Evolutionary conservation across 1,140 invertebrate genomes (phyloP).

Genomic region (Lamellibrachia luymesi): DNA sequence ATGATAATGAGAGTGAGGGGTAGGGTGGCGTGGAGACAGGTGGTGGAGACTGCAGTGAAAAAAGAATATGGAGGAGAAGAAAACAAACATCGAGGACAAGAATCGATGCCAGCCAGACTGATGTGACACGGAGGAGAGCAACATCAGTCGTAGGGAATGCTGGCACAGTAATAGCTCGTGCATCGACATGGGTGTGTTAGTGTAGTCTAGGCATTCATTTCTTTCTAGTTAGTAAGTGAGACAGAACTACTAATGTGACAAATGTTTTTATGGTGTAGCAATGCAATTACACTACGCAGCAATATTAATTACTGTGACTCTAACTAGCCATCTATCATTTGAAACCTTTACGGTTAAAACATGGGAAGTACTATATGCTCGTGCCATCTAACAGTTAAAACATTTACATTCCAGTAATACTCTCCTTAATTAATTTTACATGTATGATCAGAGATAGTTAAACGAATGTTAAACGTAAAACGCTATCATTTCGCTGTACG

Average conservation of each 20-base stretch:
- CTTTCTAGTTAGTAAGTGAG: not conserved
- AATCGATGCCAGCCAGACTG: too few relatives aligned
- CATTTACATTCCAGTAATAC: not conserved
- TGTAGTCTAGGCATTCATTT: too few relatives aligned
- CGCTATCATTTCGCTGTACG: too few relatives aligned
- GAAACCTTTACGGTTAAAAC: not conserved
- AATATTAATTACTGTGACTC: not conserved
- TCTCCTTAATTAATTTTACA: not conserved
- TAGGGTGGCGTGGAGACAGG: too few relatives aligned
- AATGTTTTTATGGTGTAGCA: not conserved
- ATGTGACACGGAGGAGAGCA: too few relatives aligned
- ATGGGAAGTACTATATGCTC: not conserved
- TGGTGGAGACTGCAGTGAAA: too few relatives aligned
- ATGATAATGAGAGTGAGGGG: too few relatives aligned
- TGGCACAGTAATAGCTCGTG: not conserved
- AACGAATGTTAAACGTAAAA: too few relatives aligned
- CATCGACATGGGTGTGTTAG: not conserved
- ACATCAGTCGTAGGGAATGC: not conserved
- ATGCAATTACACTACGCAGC: not conserved
- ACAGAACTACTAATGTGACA: not conserved
- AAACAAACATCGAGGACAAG: too few relatives aligned
- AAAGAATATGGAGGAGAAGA: too few relatives aligned
- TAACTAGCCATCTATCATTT: not conserved
- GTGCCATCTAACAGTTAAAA: not conserved
- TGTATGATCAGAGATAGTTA: not conserved